Evolutionary conservation across 2,113 vertebrate species (phyloP), one percentile per base, ranked within the genome.

Genomic region (Channa argus): DNA sequence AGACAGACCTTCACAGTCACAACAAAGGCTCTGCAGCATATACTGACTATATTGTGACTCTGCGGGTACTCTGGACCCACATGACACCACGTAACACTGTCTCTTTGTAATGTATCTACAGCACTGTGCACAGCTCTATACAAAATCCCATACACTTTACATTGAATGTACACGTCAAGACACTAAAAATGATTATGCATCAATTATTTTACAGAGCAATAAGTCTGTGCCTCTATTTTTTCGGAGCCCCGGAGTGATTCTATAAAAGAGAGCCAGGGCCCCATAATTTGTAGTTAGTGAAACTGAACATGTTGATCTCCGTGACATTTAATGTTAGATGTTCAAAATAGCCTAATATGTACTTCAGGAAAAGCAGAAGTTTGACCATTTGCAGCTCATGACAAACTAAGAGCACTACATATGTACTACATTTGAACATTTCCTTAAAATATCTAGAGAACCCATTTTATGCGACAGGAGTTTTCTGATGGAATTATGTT

Each of bases 1-100:
- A 75, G 53, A 70, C 52, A 64, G n/a, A 74, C 69, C 61, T 47
- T 64, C 65, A 71, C 53, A 68, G 44, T 4, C 24, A 61, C 62
- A 74, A 74, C 77, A 77, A 76, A 69, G 59, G 8, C 54, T 62
- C 50, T 9, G 13, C 43, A 6, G 37, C 2, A 2, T 14, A 33
- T 1, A 45, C 33, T 46, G 51, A 52, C 62, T 69, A 36, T 74
- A 66, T 51, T 50, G 38, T 47, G 60, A 71, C 49, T 79, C 68
- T 67, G 53, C 49, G 56, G 74, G 59, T 50, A 70, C 46, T 62
- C 44, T 55, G 50, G 51, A 62, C 63, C 36, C 65, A 59, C 45
- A 54, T 69, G 75, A 56, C 64, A 54, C 45, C 50, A 72, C 10
- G 34, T 44, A 39, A 39, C n/a, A 63, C 15, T 34, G 34, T 41